phyloP scores from a whole-genome alignment of 2,888 invertebrate genomes.

The Andrena praecox region DNA sequence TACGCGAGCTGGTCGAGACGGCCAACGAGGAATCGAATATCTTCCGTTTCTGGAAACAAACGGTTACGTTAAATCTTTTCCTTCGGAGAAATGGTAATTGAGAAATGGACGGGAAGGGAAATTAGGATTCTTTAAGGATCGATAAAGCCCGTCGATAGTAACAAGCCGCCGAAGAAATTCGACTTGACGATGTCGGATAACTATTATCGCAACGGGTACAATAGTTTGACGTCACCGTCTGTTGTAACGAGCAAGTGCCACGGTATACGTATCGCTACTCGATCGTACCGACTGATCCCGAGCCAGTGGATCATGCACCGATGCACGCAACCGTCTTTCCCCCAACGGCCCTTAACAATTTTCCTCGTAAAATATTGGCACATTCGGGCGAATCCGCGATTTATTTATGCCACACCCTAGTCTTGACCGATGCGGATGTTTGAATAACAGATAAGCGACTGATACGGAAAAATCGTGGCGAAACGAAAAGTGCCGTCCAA shows the following conservation, averaged over 20 bases:
- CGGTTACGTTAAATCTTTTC: neutral
- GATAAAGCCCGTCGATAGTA: constrained; percentile 26
- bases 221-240: constrained; percentile 47
- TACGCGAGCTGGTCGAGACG: neutral
- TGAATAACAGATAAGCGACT: constrained; percentile 33
- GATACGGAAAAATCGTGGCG: neutral
- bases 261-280: constrained; percentile 30
- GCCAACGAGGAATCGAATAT: neutral
- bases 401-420: constrained; percentile 3
- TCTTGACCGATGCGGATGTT: neutral
- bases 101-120: neutral
- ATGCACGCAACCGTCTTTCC: neutral
- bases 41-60: neutral
- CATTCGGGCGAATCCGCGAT: neutral
- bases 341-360: neutral
- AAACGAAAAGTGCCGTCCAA: neutral
- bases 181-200: constrained; percentile 47
- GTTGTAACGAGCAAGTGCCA: constrained; percentile 25
- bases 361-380: neutral
- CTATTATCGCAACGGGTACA: constrained; percentile 46
- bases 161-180: constrained; percentile 40
- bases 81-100: neutral
- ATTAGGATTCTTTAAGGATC: neutral
- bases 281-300: constrained; percentile 44
- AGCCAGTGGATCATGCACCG: constrained; percentile 1